A percentile compares a stretch with the other conserved stretches of the same genome.
Conservation (phyloP, 2,888 invertebrate genomes). For the Stenodera caucasica region DNA sequence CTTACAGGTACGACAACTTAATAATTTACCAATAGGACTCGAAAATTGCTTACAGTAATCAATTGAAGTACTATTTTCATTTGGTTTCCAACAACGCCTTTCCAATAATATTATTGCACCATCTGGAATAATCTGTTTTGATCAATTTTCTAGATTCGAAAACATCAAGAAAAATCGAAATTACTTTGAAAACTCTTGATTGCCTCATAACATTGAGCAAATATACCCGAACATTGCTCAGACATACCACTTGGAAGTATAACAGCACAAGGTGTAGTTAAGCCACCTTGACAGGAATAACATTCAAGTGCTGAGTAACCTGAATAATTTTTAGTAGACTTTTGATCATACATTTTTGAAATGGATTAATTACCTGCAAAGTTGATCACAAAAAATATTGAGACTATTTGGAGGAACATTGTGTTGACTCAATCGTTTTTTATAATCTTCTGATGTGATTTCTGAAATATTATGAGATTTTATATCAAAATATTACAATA, state of each 20-base stretch:
- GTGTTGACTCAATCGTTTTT: too few relatives aligned
- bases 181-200: constrained; percentile 31
- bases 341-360: neutral
- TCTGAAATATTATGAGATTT: too few relatives aligned
- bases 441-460: too few relatives aligned
- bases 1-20: constrained; percentile 22
- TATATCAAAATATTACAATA: too few relatives aligned
- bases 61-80: constrained; percentile 10
- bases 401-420: neutral
- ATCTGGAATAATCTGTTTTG: constrained; percentile 18
- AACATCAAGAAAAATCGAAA: neutral
- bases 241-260: neutral
- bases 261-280: constrained; percentile 20
- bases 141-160: neutral
- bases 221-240: constrained; percentile 12
- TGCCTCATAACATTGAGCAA: constrained; percentile 30
- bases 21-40: constrained; percentile 14
- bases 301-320: constrained; percentile 12
- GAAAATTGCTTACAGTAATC: constrained; percentile 24
- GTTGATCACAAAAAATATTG: neutral
- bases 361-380: neutral
- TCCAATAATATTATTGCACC: constrained; percentile 22
- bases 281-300: constrained; percentile 25
- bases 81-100: constrained; percentile 27
- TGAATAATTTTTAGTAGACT: neutral